Conservation (phyloP, 2,888 invertebrate species). For the Heliconius aoede region DNA sequence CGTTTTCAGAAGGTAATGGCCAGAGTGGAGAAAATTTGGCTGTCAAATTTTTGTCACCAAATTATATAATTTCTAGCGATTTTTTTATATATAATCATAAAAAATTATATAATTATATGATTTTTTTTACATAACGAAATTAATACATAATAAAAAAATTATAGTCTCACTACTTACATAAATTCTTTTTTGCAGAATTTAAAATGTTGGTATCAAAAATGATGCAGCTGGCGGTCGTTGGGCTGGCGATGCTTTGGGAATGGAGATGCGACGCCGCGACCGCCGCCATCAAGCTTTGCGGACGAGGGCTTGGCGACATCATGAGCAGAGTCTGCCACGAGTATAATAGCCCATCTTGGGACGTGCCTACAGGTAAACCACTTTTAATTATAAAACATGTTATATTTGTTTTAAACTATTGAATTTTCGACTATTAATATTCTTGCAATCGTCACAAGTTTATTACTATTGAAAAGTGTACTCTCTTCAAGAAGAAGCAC, state of each 20-base stretch:
- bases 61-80: not conserved
- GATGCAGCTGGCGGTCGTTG: constrained; percentile 63
- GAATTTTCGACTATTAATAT: not conserved
- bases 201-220: constrained; percentile 67
- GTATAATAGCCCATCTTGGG: constrained; percentile 78
- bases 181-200: constrained; percentile 53
- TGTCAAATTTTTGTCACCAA: not conserved
- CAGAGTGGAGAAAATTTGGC: not conserved
- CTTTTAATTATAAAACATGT: not conserved
- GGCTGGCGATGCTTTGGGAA: constrained; percentile 62
- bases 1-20: constrained; percentile 12
- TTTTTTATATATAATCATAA: not conserved
- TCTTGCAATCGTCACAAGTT: not conserved
- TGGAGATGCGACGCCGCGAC: constrained; percentile 60
- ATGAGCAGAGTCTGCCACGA: constrained; percentile 76
- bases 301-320: constrained; percentile 72
- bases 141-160: not conserved
- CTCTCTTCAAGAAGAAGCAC: constrained; percentile 14
- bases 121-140: not conserved
- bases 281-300: constrained; percentile 70
- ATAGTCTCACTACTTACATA: constrained; percentile 12
- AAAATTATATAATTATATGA: too few species aligned
- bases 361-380: constrained; percentile 69
- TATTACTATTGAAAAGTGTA: not conserved
- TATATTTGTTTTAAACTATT: not conserved